phyloP scores from a whole-genome alignment of 2,888 invertebrate species.

The Perithous albicinctus region DNA sequence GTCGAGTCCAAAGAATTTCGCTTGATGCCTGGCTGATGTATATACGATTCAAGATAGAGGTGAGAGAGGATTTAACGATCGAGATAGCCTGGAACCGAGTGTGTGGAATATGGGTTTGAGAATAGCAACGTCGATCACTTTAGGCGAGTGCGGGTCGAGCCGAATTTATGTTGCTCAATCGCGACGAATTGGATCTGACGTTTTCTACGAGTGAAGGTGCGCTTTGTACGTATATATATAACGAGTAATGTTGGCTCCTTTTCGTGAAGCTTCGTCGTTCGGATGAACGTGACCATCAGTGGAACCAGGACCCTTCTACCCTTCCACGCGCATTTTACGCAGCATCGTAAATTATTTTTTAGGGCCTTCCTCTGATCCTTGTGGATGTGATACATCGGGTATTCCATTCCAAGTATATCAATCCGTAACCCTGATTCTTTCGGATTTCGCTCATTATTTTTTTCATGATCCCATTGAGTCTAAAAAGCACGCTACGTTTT shows the following conservation, averaged over 20 bases:
- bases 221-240: not conserved
- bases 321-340: not conserved
- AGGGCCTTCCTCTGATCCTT: constrained; percentile 22
- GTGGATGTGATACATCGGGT: not conserved
- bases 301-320: not conserved
- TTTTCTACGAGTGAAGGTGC: constrained; percentile 12
- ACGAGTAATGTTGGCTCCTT: not conserved
- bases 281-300: constrained; percentile 27
- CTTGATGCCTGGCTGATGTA: constrained; percentile 29
- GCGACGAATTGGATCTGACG: constrained; percentile 56
- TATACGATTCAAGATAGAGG: constrained; percentile 45
- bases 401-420: too few relatives aligned
- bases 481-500: too few relatives aligned
- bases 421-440: too few relatives aligned
- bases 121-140: constrained; percentile 60
- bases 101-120: constrained; percentile 40
- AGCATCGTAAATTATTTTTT: constrained; percentile 60
- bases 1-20: constrained; percentile 51
- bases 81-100: constrained; percentile 20
- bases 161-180: constrained; percentile 56
- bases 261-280: not conserved
- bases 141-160: constrained; percentile 38
- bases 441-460: too few relatives aligned
- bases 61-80: constrained; percentile 67
- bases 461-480: too few relatives aligned